Evolutionary conservation across 2,113 vertebrate genomes (phyloP), one percentile per base, ranked within the genome.

Genomic region (Saimiri boliviensis): DNA sequence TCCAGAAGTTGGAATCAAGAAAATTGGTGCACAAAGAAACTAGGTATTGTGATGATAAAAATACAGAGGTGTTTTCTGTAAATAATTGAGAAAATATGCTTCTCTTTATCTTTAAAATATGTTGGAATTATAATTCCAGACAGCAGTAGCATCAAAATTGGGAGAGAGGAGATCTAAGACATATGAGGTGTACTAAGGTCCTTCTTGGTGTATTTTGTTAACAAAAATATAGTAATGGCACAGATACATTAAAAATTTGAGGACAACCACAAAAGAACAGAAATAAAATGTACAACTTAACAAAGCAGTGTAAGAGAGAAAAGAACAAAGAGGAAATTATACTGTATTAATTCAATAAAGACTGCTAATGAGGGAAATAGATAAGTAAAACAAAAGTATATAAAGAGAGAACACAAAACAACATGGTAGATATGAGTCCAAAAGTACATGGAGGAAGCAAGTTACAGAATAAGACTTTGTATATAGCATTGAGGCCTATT

Each of bases 221-320:
- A 19, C 66, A 97, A 90, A 97, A 91, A 89, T n/a, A 56, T 84
- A 81, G 52, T 45, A 86, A 82, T 35, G 10, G 37, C 17, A 25
- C 42, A 71, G 4, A 10, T 49, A 5, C 70, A 35, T 82, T 86
- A n/a, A 90, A 91, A 85, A 52, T 42, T 63, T 90, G n/a, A 86
- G 30, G 77, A 35, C 17, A 80, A 76, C 20, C 8, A 37, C 25
- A 11, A 86, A 95, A 76, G 70, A 63, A 56, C 37, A 23, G 21
- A 95, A 73, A 60, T 82, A 93, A 90, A 96, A 73, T 86, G 16
- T 6, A 32, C 56, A 88, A 71, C 0, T 68, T 88, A 32, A 32
- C 2, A 92, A 88, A 37, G 63, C 6, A 70, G 8, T 86, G 37
- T 37, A 80, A 85, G 63, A 60, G 3, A 27, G 20, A 49, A 93